phyloP scores from a whole-genome alignment of 2,888 invertebrate species.

The Hemithea aestivaria region DNA sequence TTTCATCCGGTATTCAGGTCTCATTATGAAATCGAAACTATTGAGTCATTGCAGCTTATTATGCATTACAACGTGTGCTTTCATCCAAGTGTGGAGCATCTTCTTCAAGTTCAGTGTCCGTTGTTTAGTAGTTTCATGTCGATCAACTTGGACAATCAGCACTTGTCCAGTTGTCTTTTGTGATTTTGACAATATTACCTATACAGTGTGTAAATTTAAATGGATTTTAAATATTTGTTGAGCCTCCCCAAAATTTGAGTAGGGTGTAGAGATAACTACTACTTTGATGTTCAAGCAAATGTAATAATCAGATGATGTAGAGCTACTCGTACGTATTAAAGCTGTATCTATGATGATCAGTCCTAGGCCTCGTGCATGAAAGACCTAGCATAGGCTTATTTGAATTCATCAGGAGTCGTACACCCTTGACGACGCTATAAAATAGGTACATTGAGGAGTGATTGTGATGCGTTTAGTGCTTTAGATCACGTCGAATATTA shows the following conservation, averaged over 20 bases:
- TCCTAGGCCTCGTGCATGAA: conserved; percentile 2
- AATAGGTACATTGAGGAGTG: conserved; percentile 22
- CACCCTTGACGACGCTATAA: conserved; percentile 17
- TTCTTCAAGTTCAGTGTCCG: background rate
- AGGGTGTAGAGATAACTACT: no score
- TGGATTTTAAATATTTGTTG: no score
- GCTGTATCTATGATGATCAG: no score
- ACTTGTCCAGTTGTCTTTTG: no score
- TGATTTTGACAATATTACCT: no score
- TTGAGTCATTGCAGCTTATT: conserved; percentile 56
- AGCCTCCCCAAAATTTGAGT: no score
- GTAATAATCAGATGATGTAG: no score
- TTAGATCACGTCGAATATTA: conserved; percentile 55
- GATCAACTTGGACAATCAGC: no score
- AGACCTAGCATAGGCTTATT: conserved; percentile 13
- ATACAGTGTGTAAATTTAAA: no score
- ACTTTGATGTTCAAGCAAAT: no score
- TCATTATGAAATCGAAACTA: conserved; percentile 68
- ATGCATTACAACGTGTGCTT: conserved; percentile 37
- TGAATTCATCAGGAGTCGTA: conserved; percentile 18
- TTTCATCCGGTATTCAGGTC: conserved; percentile 69
- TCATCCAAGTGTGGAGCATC: conserved; percentile 23
- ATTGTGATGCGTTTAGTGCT: conserved; percentile 42
- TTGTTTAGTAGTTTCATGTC: no score
- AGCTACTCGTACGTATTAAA: no score